phyloP scores from a whole-genome alignment of 2,888 invertebrate species.

The Axea sp. region DNA sequence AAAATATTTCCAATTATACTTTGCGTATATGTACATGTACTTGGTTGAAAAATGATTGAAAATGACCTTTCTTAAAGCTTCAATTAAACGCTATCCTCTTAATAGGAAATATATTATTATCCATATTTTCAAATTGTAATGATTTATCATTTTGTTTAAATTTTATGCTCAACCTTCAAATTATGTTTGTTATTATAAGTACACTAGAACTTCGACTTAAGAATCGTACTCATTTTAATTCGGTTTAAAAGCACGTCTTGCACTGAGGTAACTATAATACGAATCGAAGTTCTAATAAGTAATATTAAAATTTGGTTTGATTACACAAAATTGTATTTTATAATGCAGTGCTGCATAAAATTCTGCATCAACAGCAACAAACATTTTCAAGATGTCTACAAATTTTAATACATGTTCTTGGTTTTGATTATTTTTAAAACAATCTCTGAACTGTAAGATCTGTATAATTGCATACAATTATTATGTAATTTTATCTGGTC shows the following conservation, averaged over 20 bases:
- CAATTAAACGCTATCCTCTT: slow-evolving; percentile 9
- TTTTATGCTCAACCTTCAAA: slow-evolving; percentile 39
- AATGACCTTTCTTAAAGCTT: too few species aligned
- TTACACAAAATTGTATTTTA: slow-evolving; percentile 1
- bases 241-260: slow-evolving; percentile 8
- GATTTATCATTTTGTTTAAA: slow-evolving; percentile 13
- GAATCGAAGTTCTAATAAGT: not conserved
- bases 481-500: too few species aligned
- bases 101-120: slow-evolving; percentile 26
- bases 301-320: not conserved
- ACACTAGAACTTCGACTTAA: not conserved
- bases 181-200: slow-evolving; percentile 13
- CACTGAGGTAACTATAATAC: not conserved
- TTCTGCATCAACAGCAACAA: too few species aligned
- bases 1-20: too few species aligned
- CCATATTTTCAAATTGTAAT: slow-evolving; percentile 27
- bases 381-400: too few species aligned
- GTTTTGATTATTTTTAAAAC: too few species aligned
- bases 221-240: slow-evolving; percentile 5
- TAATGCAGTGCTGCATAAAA: not conserved
- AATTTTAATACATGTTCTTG: too few species aligned
- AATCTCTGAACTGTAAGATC: too few species aligned
- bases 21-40: too few species aligned
- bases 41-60: too few species aligned
- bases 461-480: too few species aligned